Base-by-base conservation (phyloP, 2,113 vertebrate genomes). In the Chrysemys picta region DNA sequence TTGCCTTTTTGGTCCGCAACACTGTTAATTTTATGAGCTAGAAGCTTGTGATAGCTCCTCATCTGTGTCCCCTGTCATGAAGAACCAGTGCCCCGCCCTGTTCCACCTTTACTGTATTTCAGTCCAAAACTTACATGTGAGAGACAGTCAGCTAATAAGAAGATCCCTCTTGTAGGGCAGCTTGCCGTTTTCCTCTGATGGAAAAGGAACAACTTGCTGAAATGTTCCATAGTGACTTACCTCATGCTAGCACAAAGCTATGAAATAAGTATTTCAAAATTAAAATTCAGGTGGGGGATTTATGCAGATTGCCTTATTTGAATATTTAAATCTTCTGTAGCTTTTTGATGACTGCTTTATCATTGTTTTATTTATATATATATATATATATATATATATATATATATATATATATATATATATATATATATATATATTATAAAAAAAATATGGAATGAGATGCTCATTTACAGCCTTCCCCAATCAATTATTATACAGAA, bases 341-440 rank as follows among this genome's bases (percentile, higher is more conserved):
- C 91, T 97, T 97, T 97, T 95, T 98, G 97, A 97, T 98, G 96
- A 96, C 85, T 97, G 92, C 97, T 97, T 96, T 97, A 80, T 98
- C 95, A 93, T 95, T 98, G 94, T 96, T 90, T 96, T 93, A 83
- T 93, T 94, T 92, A 96, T 89, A 95, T 96, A 88, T 95, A 47
- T 47, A 47, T 47, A 47, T 47, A 47, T 47, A 47, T 47, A 91
- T 93, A 83, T 93, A 95, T 92, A 96, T 89, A 95, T 96, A 88
- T 95, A 47, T 47, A 47, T 47, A 47, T 47, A 47, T 47, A 47
- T 47, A 10, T 10, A 9, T 47, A 47, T 47, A 47, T 47, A 47
- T 47, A 47, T 47, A 47, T 96, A 91, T 94, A 84, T 93, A 95
- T 92, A 96, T 89, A 95, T 96, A 89, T 94, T 5, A 45, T 45